phyloP scores from a whole-genome alignment of 2,888 invertebrate species.

The Himalopsyche anomala region DNA sequence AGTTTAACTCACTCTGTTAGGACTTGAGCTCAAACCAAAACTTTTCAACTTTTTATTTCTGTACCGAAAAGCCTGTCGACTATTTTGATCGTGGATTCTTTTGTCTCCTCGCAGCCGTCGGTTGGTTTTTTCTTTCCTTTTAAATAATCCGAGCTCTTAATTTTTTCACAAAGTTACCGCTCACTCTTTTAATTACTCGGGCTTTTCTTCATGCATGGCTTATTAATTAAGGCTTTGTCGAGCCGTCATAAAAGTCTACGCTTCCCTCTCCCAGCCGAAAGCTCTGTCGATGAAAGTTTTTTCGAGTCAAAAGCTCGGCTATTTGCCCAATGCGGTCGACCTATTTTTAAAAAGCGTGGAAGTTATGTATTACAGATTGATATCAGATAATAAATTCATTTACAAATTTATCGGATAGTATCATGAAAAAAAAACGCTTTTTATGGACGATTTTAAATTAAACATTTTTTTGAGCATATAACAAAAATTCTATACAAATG shows the following conservation, averaged over 20 bases:
- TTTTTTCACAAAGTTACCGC: slow-evolving; percentile 62
- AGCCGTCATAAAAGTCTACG: slow-evolving; percentile 55
- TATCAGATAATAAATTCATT: too few species aligned
- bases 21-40: background rate
- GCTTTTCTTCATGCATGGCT: slow-evolving; percentile 65
- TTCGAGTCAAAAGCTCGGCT: slow-evolving; percentile 29
- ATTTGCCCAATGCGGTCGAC: slow-evolving; percentile 53
- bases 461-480: too few species aligned
- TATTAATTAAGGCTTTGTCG: slow-evolving; percentile 62
- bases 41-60: slow-evolving; percentile 16
- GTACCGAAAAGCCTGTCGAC: background rate
- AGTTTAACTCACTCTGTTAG: background rate
- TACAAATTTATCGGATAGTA: too few species aligned
- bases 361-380: too few species aligned
- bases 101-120: background rate
- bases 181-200: slow-evolving; percentile 64
- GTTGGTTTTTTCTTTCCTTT: slow-evolving; percentile 48
- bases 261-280: background rate
- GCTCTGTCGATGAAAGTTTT: slow-evolving; percentile 11
- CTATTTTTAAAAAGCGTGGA: slow-evolving; percentile 49
- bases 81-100: background rate
- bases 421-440: too few species aligned
- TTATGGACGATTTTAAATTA: too few species aligned
- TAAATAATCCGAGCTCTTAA: slow-evolving; percentile 59
- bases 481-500: too few species aligned